phyloP scores from a whole-genome alignment of 1,140 invertebrate genomes.

The Magallana ariakensis region DNA sequence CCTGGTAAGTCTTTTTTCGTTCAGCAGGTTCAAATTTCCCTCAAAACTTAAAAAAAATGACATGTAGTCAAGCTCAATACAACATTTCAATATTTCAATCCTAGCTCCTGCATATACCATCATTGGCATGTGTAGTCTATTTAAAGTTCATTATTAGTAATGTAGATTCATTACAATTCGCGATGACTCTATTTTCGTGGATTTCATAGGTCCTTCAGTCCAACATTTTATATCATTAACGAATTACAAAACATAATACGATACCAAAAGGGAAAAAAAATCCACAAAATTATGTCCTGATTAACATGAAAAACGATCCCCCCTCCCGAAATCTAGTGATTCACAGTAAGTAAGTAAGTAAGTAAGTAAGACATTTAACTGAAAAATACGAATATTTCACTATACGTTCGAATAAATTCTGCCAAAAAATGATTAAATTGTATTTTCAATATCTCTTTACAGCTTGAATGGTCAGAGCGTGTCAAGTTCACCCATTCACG shows the following conservation, averaged over 20 bases:
- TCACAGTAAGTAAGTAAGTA: background rate
- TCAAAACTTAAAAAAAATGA: too few relatives aligned
- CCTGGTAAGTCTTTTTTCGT: background rate
- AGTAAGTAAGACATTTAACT: background rate
- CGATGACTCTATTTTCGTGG: too few relatives aligned
- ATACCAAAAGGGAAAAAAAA: background rate
- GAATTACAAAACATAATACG: background rate
- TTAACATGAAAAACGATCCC: background rate
- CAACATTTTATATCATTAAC: background rate
- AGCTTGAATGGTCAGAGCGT: conserved; percentile 20
- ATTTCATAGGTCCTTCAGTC: background rate
- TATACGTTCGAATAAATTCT: too few relatives aligned
- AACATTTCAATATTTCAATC: background rate
- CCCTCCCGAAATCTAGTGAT: background rate
- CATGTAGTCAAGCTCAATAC: too few relatives aligned
- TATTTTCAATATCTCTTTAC: background rate
- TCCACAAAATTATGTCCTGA: background rate
- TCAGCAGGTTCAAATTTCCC: background rate
- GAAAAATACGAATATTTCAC: too few relatives aligned
- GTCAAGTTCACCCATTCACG: background rate
- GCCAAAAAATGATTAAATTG: too few relatives aligned
- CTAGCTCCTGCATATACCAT: background rate
- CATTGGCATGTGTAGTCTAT: background rate
- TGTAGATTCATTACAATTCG: background rate
- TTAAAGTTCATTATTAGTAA: background rate